Base-by-base conservation (phyloP, 2,888 invertebrate genomes). In the Drosophila dives region DNA sequence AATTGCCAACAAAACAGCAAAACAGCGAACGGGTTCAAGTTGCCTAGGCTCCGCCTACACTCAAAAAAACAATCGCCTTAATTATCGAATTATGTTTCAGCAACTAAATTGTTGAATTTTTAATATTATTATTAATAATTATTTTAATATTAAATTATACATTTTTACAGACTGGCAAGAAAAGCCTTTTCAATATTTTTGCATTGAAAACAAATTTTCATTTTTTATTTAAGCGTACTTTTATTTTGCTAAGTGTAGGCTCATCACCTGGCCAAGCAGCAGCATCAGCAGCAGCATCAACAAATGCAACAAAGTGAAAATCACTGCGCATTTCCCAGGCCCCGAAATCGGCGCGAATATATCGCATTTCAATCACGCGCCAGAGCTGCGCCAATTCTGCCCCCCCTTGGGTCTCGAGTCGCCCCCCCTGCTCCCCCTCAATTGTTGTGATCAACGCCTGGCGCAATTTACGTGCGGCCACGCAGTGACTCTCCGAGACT, bases 281-380 rank as follows among this genome's bases (percentile, higher is more conserved):
- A 53, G 23, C 60, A 49, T 17, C 65, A 68, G 23, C 38, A 63
- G 23, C 50, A 60, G 26, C 58, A 69, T 12, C 40, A 55, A 72
- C 54, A 50, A 67, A 70, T 48, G 61, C 51, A 76, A 53, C 78
- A 68, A 55, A 86, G 83, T 86, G 77, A 77, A 83, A 83, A 87
- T 88, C 88, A 84, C 81, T 73, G 80, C 77, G 72, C 82, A 88
- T 90, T 91, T 91, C 91, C 90, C 91, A 91, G 86, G 86, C 80
- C 76, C 82, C 84, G 61, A 83, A 88, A 88, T 86, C 85, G 87
- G 90, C 87, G 83, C 88, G 88, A 90, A 91, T 90, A 91, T 92
- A 91, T 92, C 91, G 91, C 91, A 91, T 91, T 91, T 92, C 91
- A 91, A 92, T 91, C 91, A 91, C 89, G 90, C 90, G 88, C 83